These are phyloP conservation scores for Neoscelio sp. DNA, from an alignment of 2,888 invertebrate genomes.

Conservation along the genomic window DNA sequence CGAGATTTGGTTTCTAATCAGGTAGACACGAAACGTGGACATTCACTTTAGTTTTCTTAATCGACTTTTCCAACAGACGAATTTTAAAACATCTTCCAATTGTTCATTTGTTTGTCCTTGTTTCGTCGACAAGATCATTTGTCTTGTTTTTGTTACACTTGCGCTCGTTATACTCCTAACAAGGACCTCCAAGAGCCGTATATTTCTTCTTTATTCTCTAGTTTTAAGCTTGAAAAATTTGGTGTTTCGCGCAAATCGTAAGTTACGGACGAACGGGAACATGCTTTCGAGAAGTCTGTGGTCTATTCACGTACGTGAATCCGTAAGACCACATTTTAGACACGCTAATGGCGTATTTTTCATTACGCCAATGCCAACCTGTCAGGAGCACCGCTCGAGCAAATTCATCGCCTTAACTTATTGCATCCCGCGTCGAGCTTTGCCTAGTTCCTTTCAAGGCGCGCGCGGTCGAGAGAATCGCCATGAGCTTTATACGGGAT, in stretches of 20 bases:
- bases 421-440: constrained; percentile 43
- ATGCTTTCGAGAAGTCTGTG: constrained; percentile 48
- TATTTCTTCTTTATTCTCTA: constrained; percentile 61
- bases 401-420: constrained; percentile 63
- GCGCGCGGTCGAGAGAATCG: constrained; percentile 40
- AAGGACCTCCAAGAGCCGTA: constrained; percentile 41
- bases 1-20: too few relatives aligned
- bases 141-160: constrained; percentile 60
- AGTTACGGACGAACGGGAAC: constrained; percentile 43
- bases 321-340: constrained; percentile 48
- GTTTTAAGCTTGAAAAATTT: constrained; percentile 68
- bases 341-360: constrained; percentile 66
- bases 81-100: too few relatives aligned
- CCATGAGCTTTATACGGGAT: constrained; percentile 34
- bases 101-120: too few relatives aligned
- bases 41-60: too few relatives aligned
- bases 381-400: constrained; percentile 53
- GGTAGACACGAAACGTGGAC: too few relatives aligned
- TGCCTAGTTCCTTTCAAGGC: constrained; percentile 57
- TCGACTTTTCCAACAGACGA: too few relatives aligned
- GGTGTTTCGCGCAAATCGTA: constrained; percentile 63
- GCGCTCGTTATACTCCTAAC: constrained; percentile 64
- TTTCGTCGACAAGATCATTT: constrained; percentile 44
- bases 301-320: constrained; percentile 48
- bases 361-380: constrained; percentile 59